phyloP scores from a whole-genome alignment of 2,888 invertebrate species.

The Calameuta pallipes region DNA sequence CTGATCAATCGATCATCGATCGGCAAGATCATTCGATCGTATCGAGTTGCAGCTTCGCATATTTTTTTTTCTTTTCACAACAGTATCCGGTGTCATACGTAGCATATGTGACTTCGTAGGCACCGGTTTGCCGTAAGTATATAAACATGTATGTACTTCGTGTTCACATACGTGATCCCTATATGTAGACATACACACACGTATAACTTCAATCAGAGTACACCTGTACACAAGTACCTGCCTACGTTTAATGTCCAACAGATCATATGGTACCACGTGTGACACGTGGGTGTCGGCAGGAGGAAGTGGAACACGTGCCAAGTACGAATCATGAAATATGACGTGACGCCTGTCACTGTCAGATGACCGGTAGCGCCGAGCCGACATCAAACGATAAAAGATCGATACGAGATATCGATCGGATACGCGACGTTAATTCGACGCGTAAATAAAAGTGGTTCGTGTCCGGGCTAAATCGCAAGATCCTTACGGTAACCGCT shows the following conservation, averaged over 20 bases:
- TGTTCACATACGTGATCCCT: background rate
- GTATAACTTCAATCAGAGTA: background rate
- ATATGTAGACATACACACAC: background rate
- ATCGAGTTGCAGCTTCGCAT: background rate
- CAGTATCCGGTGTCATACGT: background rate
- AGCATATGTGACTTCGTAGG: background rate
- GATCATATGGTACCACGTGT: constrained; percentile 41
- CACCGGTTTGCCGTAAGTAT: background rate
- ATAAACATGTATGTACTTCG: background rate
- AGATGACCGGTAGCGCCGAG: background rate
- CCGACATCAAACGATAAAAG: background rate
- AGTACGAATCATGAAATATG: background rate
- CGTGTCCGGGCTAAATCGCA: background rate
- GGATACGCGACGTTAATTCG: background rate
- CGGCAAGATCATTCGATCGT: background rate
- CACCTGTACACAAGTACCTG: constrained; percentile 8
- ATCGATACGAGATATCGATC: background rate
- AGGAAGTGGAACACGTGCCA: background rate
- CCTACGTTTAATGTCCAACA: constrained; percentile 41
- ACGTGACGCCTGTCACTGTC: background rate
- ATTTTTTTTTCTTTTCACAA: background rate
- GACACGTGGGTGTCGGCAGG: constrained; percentile 41
- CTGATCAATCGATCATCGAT: background rate
- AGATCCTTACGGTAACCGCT: background rate
- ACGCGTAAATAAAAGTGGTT: background rate